These are phyloP conservation scores for Hybognathus amarus DNA, from an alignment of 2,797 vertebrate species.

Conservation along the genomic window DNA sequence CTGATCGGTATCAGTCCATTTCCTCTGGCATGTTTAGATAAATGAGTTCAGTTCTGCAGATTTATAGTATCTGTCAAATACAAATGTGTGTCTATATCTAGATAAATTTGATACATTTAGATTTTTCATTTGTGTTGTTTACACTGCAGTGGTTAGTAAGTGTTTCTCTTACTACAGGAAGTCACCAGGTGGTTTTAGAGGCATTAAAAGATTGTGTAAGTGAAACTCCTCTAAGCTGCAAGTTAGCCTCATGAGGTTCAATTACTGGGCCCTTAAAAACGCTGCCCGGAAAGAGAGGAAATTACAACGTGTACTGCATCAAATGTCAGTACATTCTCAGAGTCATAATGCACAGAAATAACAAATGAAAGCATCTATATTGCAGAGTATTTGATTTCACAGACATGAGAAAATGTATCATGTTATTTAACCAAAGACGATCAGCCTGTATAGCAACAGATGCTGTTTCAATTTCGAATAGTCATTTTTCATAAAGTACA, in stretches of 20 bases:
- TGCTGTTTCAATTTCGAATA: not conserved
- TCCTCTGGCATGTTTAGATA: conserved; percentile 25
- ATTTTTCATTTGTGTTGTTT: conserved; percentile 5
- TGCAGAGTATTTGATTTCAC: conserved; percentile 16
- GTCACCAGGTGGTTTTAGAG: conserved; percentile 4
- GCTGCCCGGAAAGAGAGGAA: not conserved
- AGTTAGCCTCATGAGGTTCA: not conserved
- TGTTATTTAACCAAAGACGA: conserved; percentile 3
- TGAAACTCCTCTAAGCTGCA: not conserved
- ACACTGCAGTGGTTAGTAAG: not conserved
- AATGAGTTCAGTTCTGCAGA: conserved; percentile 17
- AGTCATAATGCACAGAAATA: not conserved
- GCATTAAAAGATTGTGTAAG: conserved; percentile 23
- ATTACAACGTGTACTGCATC: conserved; percentile 12
- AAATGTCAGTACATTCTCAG: not conserved
- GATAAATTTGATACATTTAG: not conserved
- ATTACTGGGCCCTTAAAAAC: not conserved
- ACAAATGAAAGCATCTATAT: not conserved
- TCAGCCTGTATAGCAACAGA: not conserved
- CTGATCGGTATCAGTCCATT: conserved; percentile 24
- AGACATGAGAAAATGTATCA: not conserved
- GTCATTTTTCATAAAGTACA: not conserved
- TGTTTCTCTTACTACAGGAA: not conserved
- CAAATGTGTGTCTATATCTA: conserved; percentile 5
- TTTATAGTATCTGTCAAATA: conserved; percentile 32